phyloP scores from a whole-genome alignment of 2,797 vertebrate species.

The Parambassis ranga region DNA sequence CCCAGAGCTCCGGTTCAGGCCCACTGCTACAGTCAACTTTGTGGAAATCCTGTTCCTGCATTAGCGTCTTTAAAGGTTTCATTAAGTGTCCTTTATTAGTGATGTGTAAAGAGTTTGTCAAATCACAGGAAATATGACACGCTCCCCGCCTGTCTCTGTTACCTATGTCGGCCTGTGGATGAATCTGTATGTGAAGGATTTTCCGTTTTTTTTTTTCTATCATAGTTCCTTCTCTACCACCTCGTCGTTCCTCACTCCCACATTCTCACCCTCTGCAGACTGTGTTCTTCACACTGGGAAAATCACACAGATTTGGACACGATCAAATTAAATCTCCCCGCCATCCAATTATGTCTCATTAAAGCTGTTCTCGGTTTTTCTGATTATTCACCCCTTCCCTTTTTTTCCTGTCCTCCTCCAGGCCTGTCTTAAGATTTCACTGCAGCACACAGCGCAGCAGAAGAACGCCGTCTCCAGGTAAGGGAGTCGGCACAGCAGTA shows the following conservation, averaged over 20 bases:
- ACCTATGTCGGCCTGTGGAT: too few relatives aligned
- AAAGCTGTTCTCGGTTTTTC: slow-evolving; percentile 29
- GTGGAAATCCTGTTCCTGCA: too few relatives aligned
- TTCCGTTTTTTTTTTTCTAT: too few relatives aligned
- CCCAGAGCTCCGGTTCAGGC: too few relatives aligned
- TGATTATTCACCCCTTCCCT: slow-evolving; percentile 7
- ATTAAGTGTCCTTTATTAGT: too few relatives aligned
- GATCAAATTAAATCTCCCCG: slow-evolving; percentile 51
- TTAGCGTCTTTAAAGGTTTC: too few relatives aligned
- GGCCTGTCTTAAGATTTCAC: slow-evolving; percentile 29
- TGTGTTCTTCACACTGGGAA: slow-evolving; percentile 21
- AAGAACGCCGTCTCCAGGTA: slow-evolving; percentile 38
- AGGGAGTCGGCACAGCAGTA: slow-evolving; percentile 32
- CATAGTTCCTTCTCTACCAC: neutral
- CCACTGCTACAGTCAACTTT: too few relatives aligned
- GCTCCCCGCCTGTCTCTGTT: too few relatives aligned
- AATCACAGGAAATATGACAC: too few relatives aligned
- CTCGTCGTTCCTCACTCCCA: neutral
- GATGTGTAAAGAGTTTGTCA: too few relatives aligned
- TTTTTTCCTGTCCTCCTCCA: neutral
- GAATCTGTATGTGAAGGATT: too few relatives aligned
- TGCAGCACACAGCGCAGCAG: neutral
- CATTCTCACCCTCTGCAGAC: neutral
- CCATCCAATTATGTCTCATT: slow-evolving; percentile 55
- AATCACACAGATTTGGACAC: slow-evolving; percentile 37